Percentiles rank a stretch among this genome's conserved stretches.
Evolutionary conservation across 2,113 vertebrate genomes (phyloP).

Genomic region (Ia io): DNA sequence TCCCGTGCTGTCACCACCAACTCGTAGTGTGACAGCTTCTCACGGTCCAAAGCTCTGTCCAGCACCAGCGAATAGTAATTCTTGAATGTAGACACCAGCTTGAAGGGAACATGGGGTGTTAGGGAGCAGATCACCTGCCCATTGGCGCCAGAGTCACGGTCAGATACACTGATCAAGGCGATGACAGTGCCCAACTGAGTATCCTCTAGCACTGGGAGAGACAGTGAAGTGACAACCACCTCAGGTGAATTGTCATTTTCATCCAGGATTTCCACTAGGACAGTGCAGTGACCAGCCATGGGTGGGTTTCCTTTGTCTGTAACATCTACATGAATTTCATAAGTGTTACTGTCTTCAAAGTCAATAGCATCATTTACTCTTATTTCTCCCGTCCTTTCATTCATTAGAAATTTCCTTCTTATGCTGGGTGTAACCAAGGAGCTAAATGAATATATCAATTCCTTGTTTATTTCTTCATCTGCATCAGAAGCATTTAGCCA

Average conservation of each 20-base stretch:
- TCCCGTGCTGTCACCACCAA: neutral
- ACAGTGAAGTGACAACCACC: conserved; percentile 87
- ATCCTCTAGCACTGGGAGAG: conserved; percentile 89
- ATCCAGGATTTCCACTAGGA: conserved; percentile 89
- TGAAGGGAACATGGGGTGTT: conserved; percentile 61
- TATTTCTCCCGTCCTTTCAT: conserved; percentile 74
- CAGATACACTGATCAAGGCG: conserved; percentile 89
- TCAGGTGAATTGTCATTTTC: conserved; percentile 89
- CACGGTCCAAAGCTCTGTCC: conserved; percentile 73
- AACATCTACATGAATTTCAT: conserved; percentile 72
- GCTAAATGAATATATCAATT: conserved; percentile 78
- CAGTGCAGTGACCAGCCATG: conserved; percentile 87
- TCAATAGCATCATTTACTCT: conserved; percentile 70
- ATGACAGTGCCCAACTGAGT: conserved; percentile 87
- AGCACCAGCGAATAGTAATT: conserved; percentile 82
- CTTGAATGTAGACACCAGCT: conserved; percentile 77
- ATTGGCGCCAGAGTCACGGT: conserved; percentile 89
- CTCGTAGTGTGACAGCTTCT: conserved; percentile 54
- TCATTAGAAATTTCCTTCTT: conserved; percentile 73
- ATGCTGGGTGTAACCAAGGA: conserved; percentile 65
- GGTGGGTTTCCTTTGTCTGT: conserved; percentile 79
- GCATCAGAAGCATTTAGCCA: conserved; percentile 78
- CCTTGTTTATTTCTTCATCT: conserved; percentile 78
- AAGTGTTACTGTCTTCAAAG: conserved; percentile 70
- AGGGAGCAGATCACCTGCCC: conserved; percentile 85